Conservation (phyloP, 1,140 invertebrate genomes). For the Ceratitis capitata region DNA sequence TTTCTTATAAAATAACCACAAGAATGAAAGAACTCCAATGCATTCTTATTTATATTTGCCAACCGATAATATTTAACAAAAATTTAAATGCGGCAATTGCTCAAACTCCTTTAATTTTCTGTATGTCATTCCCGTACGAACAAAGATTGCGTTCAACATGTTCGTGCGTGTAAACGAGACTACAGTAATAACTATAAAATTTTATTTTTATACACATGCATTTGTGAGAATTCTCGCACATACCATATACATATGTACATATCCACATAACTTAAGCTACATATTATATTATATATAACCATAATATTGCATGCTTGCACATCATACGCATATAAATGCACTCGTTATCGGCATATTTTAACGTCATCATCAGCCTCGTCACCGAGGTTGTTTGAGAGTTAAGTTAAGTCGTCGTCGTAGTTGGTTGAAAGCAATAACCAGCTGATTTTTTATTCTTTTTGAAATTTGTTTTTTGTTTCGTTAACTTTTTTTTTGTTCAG, state of each 20-base stretch:
- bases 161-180: neutral
- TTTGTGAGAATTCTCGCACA: neutral
- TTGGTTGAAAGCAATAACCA: constrained; percentile 4
- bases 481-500: neutral
- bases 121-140: neutral
- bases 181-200: neutral
- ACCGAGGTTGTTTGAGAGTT: constrained; percentile 19
- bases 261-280: too few species aligned
- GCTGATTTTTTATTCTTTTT: neutral
- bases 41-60: neutral
- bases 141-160: too few species aligned
- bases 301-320: neutral
- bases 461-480: neutral
- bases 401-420: constrained; percentile 36
- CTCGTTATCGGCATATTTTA: constrained; percentile 35
- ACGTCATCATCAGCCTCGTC: constrained; percentile 33
- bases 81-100: neutral
- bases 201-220: neutral
- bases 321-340: constrained; percentile 9
- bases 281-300: too few species aligned
- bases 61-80: neutral
- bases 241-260: neutral
- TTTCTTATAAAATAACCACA: too few species aligned
- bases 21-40: too few species aligned
- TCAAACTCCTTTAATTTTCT: neutral